Evolutionary conservation across 2,797 vertebrate genomes (phyloP).

Genomic region (Adelosebastes latens): DNA sequence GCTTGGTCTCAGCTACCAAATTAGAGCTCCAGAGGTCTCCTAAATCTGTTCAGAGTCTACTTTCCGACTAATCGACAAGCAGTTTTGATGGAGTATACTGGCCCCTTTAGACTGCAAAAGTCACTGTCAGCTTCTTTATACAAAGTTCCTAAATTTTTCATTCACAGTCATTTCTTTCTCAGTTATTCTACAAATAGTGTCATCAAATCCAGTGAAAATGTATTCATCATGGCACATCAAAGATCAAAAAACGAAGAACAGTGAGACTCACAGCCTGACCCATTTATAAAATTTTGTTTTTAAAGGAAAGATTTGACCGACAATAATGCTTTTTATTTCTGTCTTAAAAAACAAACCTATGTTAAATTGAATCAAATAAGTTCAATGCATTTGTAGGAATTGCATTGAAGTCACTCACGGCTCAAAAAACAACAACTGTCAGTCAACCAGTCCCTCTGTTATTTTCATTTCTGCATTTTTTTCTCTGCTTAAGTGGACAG

Average conservation of each 20-base stretch:
- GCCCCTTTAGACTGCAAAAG: not conserved
- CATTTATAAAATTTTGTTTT: not conserved
- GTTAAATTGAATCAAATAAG: not conserved
- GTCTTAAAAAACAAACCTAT: not conserved
- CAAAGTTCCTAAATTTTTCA: not conserved
- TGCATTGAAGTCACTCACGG: conserved; percentile 15
- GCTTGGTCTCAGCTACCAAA: not conserved
- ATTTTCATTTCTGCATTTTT: conserved; percentile 45
- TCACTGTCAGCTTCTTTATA: not conserved
- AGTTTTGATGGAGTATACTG: not conserved
- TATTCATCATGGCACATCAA: conserved; percentile 1
- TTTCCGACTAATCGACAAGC: not conserved
- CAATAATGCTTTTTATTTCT: conserved; percentile 5
- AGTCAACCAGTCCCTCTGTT: not conserved
- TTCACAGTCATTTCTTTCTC: not conserved
- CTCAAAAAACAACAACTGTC: not conserved
- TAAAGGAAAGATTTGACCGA: not conserved
- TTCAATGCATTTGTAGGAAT: conserved; percentile 13
- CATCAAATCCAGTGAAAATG: not conserved
- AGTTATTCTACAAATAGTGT: not conserved
- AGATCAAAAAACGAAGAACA: not conserved
- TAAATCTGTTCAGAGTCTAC: too few species aligned
- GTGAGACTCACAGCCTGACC: not conserved
- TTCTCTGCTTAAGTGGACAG: conserved; percentile 31
- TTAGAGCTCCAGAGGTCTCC: not conserved